Evolutionary conservation across 2,888 invertebrate genomes (phyloP).

Genomic region (Drosophila maculinotata): DNA sequence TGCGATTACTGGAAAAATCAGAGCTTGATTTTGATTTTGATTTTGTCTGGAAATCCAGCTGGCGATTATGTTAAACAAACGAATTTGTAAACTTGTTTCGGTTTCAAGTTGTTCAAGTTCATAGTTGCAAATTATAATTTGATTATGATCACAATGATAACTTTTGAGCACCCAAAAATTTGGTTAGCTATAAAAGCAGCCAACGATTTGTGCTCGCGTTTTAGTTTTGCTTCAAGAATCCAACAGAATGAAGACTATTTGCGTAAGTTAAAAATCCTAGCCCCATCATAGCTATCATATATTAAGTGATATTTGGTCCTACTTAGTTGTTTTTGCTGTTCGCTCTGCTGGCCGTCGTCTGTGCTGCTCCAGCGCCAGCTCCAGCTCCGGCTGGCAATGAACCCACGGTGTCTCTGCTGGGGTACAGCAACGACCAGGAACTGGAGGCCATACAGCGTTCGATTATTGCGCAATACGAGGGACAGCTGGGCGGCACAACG

Average conservation of each 20-base stretch:
- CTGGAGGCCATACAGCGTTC: conserved; percentile 68
- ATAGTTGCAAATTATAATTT: conserved; percentile 71
- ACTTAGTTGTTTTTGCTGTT: conserved; percentile 55
- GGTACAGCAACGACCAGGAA: conserved; percentile 72
- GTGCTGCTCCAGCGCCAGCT: conserved; percentile 39
- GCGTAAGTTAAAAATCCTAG: conserved; percentile 44
- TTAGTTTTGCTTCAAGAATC: conserved; percentile 49
- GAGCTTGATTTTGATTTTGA: conserved; percentile 10
- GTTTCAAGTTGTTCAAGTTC: conserved; percentile 67
- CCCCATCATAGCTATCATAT: too few species aligned
- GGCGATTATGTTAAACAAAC: conserved; percentile 45
- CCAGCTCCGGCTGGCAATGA: conserved; percentile 43
- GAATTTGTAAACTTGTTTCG: conserved; percentile 60
- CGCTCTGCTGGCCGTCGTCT: conserved; percentile 44
- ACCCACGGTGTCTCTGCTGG: conserved; percentile 66
- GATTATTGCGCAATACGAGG: conserved; percentile 81
- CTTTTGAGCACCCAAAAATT: conserved; percentile 29
- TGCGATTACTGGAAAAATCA: conserved; percentile 47
- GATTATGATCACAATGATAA: conserved; percentile 54
- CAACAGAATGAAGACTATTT: conserved; percentile 59
- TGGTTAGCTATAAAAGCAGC: conserved; percentile 55
- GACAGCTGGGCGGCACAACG: conserved; percentile 72
- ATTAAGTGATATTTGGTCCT: neutral
- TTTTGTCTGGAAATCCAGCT: too few species aligned
- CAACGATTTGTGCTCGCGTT: conserved; percentile 17